These are phyloP conservation scores for Thalpophila matura DNA, from an alignment of 2,888 invertebrate species.

Conservation along the genomic window DNA sequence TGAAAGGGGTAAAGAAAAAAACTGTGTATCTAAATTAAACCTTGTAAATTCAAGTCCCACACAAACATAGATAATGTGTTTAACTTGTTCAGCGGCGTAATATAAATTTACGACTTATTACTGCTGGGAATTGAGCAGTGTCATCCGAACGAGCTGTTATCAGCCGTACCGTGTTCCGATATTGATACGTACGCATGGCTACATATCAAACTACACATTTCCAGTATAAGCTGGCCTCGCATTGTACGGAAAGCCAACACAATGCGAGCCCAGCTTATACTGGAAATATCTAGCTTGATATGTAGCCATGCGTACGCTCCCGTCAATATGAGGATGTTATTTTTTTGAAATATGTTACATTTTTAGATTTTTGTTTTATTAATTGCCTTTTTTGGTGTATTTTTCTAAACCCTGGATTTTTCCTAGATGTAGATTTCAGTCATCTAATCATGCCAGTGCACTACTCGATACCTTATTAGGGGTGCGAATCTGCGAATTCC, in stretches of 20 bases:
- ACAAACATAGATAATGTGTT: slow-evolving; percentile 50
- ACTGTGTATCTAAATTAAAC: slow-evolving; percentile 34
- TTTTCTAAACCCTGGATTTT: neutral
- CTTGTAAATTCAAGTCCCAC: slow-evolving; percentile 25
- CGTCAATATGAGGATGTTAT: neutral
- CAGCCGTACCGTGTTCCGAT: slow-evolving; percentile 48
- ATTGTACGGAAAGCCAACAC: too few relatives aligned
- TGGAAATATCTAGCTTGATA: too few relatives aligned
- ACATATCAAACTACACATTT: too few relatives aligned
- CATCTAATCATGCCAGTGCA: neutral
- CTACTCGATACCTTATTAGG: neutral
- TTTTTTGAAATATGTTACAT: slow-evolving; percentile 19
- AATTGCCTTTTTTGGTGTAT: neutral
- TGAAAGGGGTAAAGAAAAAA: neutral
- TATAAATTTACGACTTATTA: slow-evolving; percentile 81
- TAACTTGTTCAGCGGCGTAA: slow-evolving; percentile 65
- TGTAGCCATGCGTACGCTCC: too few relatives aligned
- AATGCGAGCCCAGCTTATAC: too few relatives aligned
- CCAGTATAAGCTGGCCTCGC: too few relatives aligned
- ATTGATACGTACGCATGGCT: slow-evolving; percentile 45
- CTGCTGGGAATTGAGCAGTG: slow-evolving; percentile 77
- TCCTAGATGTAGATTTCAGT: neutral
- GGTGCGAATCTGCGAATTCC: neutral
- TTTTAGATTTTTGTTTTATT: neutral
- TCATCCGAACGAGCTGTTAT: slow-evolving; percentile 68